A percentile compares a stretch with the other conserved stretches of the same genome.
Evolutionary conservation across 2,113 vertebrate genomes (phyloP).

Genomic region (Paramisgurnus dabryanus): DNA sequence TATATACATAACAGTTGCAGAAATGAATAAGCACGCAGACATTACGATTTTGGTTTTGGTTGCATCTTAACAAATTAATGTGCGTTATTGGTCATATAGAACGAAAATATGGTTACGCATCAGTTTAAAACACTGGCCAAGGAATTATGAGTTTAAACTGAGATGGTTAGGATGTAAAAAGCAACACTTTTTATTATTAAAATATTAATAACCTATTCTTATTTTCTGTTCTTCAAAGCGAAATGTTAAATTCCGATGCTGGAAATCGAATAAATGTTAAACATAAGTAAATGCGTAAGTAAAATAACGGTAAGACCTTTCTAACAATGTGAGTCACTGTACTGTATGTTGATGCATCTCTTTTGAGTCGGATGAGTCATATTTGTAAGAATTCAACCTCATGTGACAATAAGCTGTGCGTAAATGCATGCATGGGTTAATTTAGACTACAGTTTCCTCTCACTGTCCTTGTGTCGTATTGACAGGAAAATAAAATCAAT

Average conservation of each 20-base stretch:
- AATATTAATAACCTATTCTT: neutral
- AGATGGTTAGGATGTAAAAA: neutral
- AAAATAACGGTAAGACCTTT: slow-evolving; percentile 6
- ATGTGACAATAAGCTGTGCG: neutral
- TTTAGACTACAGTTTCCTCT: slow-evolving; percentile 1
- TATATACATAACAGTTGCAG: neutral
- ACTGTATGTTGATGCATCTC: neutral
- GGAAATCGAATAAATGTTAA: slow-evolving; percentile 31
- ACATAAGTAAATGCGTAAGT: neutral
- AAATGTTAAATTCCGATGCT: slow-evolving; percentile 3
- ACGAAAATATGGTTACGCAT: too few species aligned
- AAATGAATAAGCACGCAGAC: neutral
- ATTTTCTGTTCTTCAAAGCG: neutral
- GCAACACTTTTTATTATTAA: neutral
- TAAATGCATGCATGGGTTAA: neutral
- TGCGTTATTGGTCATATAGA: too few species aligned
- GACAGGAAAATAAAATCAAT: slow-evolving; percentile 2
- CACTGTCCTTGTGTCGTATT: slow-evolving; percentile 8
- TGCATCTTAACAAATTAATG: too few species aligned
- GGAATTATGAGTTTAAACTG: neutral
- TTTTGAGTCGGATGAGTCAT: slow-evolving; percentile 23
- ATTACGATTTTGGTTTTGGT: neutral
- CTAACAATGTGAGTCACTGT: slow-evolving; percentile 21
- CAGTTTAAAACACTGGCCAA: neutral
- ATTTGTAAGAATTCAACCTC: slow-evolving; percentile 26